These are phyloP conservation scores for Xiphophorus hellerii DNA, from an alignment of 2,113 vertebrate genomes.

Conservation along the genomic window DNA sequence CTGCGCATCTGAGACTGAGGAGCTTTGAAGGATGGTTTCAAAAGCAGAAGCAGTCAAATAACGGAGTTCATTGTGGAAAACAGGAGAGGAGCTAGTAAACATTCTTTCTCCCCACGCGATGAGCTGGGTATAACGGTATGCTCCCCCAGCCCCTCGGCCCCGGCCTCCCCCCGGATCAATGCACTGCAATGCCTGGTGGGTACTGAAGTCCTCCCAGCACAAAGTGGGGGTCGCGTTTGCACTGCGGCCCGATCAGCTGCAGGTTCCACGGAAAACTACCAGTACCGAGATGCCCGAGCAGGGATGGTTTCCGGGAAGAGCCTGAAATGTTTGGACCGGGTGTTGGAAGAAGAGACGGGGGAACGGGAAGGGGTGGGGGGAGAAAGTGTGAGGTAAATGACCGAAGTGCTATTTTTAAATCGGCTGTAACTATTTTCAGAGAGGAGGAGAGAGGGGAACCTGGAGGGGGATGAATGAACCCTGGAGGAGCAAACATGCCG, in stretches of 20 bases:
- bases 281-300: constrained; percentile 67
- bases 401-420: constrained; percentile 50
- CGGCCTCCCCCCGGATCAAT: constrained; percentile 17
- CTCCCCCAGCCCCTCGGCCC: background rate
- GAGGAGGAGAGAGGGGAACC: constrained; percentile 44
- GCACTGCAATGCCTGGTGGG: constrained; percentile 64
- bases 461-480: constrained; percentile 46
- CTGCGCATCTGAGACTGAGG: background rate
- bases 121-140: constrained; percentile 44
- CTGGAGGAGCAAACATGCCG: background rate
- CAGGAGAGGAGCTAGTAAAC: background rate
- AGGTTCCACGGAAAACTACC: constrained; percentile 71
- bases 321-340: constrained; percentile 75
- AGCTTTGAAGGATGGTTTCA: background rate
- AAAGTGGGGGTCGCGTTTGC: constrained; percentile 19
- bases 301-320: constrained; percentile 74
- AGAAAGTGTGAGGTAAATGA: constrained; percentile 64
- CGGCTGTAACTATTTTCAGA: constrained; percentile 43
- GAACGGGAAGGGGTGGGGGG: constrained; percentile 5
- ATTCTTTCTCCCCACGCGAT: background rate
- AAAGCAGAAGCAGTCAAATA: background rate
- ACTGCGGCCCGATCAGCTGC: constrained; percentile 34
- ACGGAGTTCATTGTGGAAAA: background rate
- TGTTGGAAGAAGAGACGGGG: constrained; percentile 29
- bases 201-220: constrained; percentile 63